Evolutionary conservation across 2,888 invertebrate genomes (phyloP).

Genomic region (Tipula unca): DNA sequence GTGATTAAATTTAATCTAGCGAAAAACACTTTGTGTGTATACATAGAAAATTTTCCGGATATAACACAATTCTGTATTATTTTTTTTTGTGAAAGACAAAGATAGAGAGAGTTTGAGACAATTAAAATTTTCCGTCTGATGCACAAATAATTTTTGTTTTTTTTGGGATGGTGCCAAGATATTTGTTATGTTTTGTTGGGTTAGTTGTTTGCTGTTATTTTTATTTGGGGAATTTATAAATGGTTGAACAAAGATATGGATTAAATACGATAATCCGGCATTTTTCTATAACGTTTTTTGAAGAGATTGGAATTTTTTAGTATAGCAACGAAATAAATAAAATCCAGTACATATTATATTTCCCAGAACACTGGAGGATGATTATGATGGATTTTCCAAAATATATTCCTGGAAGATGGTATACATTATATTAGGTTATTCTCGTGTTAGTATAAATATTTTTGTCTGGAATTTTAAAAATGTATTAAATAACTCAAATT

Average conservation of each 20-base stretch:
- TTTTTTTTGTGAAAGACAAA: too few species aligned
- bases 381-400: neutral
- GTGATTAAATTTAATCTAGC: neutral
- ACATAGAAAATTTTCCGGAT: neutral
- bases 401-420: too few species aligned
- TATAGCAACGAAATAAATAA: neutral
- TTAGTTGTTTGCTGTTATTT: neutral
- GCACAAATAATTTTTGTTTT: neutral
- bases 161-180: neutral
- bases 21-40: neutral
- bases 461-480: too few species aligned
- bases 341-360: neutral
- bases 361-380: neutral
- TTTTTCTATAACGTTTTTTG: neutral
- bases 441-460: too few species aligned
- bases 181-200: too few species aligned
- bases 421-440: too few species aligned
- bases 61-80: neutral
- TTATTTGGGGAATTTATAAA: neutral
- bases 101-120: neutral
- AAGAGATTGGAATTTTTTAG: neutral
- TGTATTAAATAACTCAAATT: too few species aligned
- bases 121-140: neutral
- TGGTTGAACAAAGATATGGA: neutral
- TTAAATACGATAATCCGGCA: neutral